A percentile compares a stretch with the other conserved stretches of the same genome.
These are phyloP conservation scores for Oxyruncus cristatus DNA, from an alignment of 2,113 vertebrate species.

Conservation along the genomic window DNA sequence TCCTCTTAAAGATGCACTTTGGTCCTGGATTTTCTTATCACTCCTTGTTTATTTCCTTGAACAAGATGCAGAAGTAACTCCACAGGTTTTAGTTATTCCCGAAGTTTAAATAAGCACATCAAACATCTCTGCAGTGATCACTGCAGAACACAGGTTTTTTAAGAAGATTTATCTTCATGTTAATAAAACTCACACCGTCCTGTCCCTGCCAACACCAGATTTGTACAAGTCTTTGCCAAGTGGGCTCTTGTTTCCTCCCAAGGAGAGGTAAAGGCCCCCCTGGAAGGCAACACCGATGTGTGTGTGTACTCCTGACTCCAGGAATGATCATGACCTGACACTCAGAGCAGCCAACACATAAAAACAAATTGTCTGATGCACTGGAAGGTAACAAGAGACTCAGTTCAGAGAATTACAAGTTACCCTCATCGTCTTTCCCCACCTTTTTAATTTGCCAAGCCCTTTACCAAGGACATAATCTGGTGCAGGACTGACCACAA, in stretches of 20 bases:
- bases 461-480: not conserved
- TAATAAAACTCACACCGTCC: not conserved
- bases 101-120: not conserved
- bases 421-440: not conserved
- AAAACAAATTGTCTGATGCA: accelerated
- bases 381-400: not conserved
- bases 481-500: not conserved
- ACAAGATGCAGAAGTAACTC: not conserved
- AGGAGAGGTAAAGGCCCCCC: not conserved
- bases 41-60: not conserved
- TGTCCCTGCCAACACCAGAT: not conserved
- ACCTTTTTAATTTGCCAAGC: not conserved
- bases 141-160: not conserved
- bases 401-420: not conserved
- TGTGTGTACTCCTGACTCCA: not conserved
- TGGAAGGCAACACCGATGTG: not conserved
- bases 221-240: not conserved
- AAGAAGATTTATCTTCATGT: not conserved
- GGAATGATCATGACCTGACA: not conserved
- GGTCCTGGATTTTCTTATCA: not conserved
- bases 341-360: not conserved
- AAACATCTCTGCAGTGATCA: not conserved
- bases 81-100: not conserved
- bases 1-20: not conserved
- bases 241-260: not conserved